phyloP scores from a whole-genome alignment of 1,140 invertebrate genomes.

The Hormaphis cornu region DNA sequence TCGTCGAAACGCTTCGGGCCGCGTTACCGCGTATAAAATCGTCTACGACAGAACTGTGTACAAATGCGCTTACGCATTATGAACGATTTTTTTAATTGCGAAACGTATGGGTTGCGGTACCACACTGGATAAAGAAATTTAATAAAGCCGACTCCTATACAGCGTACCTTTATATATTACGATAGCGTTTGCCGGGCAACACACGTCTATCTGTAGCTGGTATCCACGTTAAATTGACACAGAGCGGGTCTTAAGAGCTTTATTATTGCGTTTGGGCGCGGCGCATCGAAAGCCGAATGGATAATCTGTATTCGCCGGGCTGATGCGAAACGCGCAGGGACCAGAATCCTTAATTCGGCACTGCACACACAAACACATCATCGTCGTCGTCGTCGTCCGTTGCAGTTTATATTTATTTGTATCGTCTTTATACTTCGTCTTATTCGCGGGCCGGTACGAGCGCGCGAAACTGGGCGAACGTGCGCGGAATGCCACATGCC shows the following conservation, averaged over 20 bases:
- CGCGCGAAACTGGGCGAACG: not conserved
- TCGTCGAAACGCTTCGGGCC: no score
- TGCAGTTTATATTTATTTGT: constrained; percentile 32
- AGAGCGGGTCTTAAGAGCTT: constrained; percentile 32
- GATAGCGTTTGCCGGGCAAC: not conserved
- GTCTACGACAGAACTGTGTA: no score
- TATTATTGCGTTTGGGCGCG: constrained; percentile 30
- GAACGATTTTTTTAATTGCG: no score
- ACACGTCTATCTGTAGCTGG: not conserved
- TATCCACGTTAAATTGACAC: constrained; percentile 27
- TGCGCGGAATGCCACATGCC: constrained; percentile 20
- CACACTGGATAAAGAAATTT: no score
- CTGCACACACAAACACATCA: constrained; percentile 8
- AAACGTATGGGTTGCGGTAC: no score
- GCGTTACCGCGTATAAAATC: no score
- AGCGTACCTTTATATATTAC: not conserved
- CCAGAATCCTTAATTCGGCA: constrained; percentile 30
- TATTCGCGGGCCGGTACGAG: constrained; percentile 9
- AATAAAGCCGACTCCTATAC: not conserved
- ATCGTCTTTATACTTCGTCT: constrained; percentile 28
- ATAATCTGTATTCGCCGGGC: constrained; percentile 29
- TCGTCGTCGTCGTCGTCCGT: no score
- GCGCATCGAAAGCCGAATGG: constrained; percentile 29
- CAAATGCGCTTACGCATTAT: no score
- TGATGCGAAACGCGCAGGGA: constrained; percentile 26